Base-by-base conservation (phyloP, 2,113 vertebrate genomes). In the Microtus pennsylvanicus region DNA sequence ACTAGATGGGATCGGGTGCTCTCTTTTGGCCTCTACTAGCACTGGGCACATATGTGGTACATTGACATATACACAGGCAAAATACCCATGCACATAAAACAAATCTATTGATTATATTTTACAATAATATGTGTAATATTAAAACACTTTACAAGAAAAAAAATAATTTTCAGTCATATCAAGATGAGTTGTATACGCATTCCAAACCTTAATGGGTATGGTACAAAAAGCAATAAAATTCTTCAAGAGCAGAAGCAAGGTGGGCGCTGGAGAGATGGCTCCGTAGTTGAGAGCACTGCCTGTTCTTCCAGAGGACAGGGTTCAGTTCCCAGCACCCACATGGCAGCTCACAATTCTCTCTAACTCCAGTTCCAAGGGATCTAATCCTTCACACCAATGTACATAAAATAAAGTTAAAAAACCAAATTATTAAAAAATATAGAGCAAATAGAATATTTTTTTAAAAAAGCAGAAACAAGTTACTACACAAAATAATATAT, bases 191-290 rank as follows among this genome's bases (percentile, higher is more conserved):
- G 55, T 88, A 13, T 38, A 74, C 55, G 61, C 11, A 72, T 65
- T 78, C 1, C 63, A 89, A 72, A 85, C 19, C 16, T 69, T 89
- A 67, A 72, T 52, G 3, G 47, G 14, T 83, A 38, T 17, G 74
- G 30, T 93, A 45, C 30, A 89, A 76, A 96, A 92, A 14, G 6
- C 22, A 89, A 42, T 58, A 19, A n/a, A 9, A 94, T 42, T 92
- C 21, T 81, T 81, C 16, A 70, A 85, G 76, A 91, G 38, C 33
- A 94, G 76, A 83, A 70, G 61, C 38, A 90, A 14, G n/a, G n/a
- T 72, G 35, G 70, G 7, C 0, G 35, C 70, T 72, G 5, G 35
- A 72, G 35, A 38, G 19, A 72, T 9, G 17, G 70, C 17, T 72
- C 19, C n/a, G 8, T 9, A 38, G 70, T 72, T 38, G n/a, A 72